Evolutionary conservation across 2,797 vertebrate genomes (phyloP).

Genomic region (Myripristis murdjan): DNA sequence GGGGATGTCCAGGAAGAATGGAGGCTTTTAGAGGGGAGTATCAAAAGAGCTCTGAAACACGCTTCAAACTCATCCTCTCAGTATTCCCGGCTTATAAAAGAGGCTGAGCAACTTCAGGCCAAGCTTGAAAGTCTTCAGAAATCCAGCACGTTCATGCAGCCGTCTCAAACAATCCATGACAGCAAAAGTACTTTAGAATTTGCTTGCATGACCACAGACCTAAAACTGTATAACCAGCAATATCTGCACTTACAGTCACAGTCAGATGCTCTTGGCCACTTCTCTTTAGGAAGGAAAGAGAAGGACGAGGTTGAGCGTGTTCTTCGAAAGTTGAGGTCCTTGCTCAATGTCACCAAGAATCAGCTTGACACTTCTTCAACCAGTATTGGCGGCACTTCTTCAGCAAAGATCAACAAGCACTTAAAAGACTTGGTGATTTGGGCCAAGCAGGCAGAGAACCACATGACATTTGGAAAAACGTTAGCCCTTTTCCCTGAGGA

Average conservation of each 20-base stretch:
- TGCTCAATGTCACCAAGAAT: conserved; percentile 77
- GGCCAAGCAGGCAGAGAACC: conserved; percentile 84
- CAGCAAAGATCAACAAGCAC: conserved; percentile 75
- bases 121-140: conserved; percentile 78
- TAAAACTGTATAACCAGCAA: conserved; percentile 82
- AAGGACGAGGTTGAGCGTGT: conserved; percentile 79
- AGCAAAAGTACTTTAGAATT: conserved; percentile 55
- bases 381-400: conserved; percentile 40
- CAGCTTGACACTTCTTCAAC: conserved; percentile 54
- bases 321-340: conserved; percentile 82
- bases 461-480: conserved; percentile 72
- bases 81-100: conserved; percentile 78
- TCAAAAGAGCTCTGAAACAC: conserved; percentile 84
- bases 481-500: conserved; percentile 89
- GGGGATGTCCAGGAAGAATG: conserved; percentile 88
- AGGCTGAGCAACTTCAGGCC: conserved; percentile 75
- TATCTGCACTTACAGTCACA: conserved; percentile 82
- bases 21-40: conserved; percentile 83
- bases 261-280: conserved; percentile 85
- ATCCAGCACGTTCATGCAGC: conserved; percentile 27
- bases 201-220: conserved; percentile 78
- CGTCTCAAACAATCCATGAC: conserved; percentile 52
- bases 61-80: conserved; percentile 81
- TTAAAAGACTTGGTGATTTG: conserved; percentile 86
- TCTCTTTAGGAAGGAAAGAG: conserved; percentile 89